Evolutionary conservation across 2,113 vertebrate species (phyloP), one percentile per base, ranked within the genome.

Genomic region (Mixornis gularis): DNA sequence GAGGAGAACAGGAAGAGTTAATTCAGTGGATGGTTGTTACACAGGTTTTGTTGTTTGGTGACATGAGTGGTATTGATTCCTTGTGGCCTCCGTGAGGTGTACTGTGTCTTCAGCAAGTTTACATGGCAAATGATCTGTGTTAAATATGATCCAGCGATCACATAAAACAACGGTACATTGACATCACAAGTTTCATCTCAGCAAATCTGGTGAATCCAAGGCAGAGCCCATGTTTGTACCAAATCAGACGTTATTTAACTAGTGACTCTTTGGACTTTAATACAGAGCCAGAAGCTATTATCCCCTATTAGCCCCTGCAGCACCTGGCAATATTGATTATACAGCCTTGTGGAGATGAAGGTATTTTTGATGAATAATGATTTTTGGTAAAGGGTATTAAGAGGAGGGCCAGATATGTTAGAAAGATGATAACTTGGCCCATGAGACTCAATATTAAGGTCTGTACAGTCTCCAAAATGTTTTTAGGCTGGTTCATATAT

Each of bases 401-500:
- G 7, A 63, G 12, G 90, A 79, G 32, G 68, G 43, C 51, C 85
- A 91, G 52, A 63, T 59, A 71, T 18, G 32, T 87, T 18, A 70
- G 65, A 78, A 62, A 71, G 20, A 78, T 52, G 73, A 92, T 17
- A 73, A 71, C 77, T 78, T 89, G 56, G 26, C 56, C 48, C 17
- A 41, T 38, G 29, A 91, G 84, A 78, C 32, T 74, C 77, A 70
- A 74, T 79, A 86, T 66, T 84, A 79, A 81, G 36, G 40, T 44
- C 40, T 78, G 41, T 66, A 16, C 1, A 2, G 30, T 52, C 52
- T 93, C 73, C 62, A 88, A 63, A 92, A 89, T 83, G 24, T 51
- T 82, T 85, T 89, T 85, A 79, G 43, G 13, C 11, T 66, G 73
- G 62, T 83, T 77, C 55, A 58, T 79, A 38, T 84, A 78, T 86